Percentiles rank a stretch among this genome's conserved stretches.
Evolutionary conservation across 2,113 vertebrate species (phyloP).

Genomic region (Suricata suricatta): DNA sequence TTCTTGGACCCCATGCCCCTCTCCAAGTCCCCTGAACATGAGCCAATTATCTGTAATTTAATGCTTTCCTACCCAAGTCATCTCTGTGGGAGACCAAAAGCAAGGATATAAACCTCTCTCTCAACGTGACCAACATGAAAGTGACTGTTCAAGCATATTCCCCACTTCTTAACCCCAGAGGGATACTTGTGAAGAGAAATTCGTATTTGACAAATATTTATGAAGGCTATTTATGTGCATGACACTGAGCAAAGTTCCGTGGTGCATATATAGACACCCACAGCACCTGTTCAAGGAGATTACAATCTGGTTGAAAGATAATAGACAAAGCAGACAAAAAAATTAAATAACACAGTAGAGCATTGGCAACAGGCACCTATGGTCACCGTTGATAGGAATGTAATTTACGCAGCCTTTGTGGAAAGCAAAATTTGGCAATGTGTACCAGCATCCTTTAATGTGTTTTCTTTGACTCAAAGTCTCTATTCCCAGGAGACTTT

Average conservation of each 20-base stretch:
- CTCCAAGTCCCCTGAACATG: not conserved
- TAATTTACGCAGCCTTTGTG: not conserved
- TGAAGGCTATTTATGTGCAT: not conserved
- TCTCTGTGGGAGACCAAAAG: not conserved
- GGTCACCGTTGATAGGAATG: not conserved
- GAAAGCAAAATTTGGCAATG: not conserved
- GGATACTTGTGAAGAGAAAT: not conserved
- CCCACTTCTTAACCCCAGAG: not conserved
- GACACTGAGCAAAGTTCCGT: not conserved
- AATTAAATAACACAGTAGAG: not conserved
- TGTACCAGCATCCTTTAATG: not conserved
- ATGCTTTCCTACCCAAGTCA: not conserved
- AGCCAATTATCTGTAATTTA: not conserved
- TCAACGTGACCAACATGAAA: not conserved
- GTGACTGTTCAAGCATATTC: not conserved
- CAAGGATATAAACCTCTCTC: not conserved
- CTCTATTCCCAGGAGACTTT: not conserved
- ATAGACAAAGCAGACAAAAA: not conserved
- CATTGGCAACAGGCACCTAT: not conserved
- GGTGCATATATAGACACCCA: not conserved
- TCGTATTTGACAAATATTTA: not conserved
- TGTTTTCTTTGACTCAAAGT: not conserved
- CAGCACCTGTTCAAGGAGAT: not conserved
- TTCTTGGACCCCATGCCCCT: not conserved
- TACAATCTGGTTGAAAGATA: not conserved